A percentile compares a stretch with the other conserved stretches of the same genome.
These are phyloP conservation scores for Achatina immaculata DNA, from an alignment of 1,140 invertebrate species.

Conservation along the genomic window DNA sequence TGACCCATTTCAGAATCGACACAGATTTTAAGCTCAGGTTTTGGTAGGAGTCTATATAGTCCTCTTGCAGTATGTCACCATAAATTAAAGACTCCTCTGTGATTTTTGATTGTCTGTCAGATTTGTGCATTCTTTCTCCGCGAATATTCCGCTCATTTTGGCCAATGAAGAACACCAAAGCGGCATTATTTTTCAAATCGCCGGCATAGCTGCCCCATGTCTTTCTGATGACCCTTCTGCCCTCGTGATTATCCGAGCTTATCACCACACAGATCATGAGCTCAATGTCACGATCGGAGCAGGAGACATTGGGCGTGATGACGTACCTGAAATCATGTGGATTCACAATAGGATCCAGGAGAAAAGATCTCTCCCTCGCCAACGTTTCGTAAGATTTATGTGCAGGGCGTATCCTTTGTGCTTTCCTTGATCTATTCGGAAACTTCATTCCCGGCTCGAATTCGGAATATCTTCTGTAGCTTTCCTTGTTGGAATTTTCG, in stretches of 20 bases:
- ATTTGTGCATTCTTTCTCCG: constrained; percentile 16
- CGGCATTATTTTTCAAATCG: constrained; percentile 31
- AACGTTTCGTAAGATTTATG: neutral
- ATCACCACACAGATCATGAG: constrained; percentile 48
- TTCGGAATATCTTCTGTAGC: neutral
- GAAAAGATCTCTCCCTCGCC: neutral
- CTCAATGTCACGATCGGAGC: constrained; percentile 16
- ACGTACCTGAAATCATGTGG: neutral
- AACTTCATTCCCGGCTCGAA: too few relatives aligned
- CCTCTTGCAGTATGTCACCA: constrained; percentile 84
- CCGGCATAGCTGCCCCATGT: constrained; percentile 62
- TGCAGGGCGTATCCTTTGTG: too few relatives aligned
- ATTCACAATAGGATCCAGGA: neutral
- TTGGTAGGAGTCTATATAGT: constrained; percentile 83
- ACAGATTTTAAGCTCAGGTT: constrained; percentile 91
- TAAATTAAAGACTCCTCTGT: constrained; percentile 75
- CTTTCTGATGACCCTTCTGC: constrained; percentile 55
- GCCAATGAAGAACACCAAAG: constrained; percentile 80
- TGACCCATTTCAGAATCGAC: constrained; percentile 84
- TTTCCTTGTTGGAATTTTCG: neutral
- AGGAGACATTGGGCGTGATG: neutral
- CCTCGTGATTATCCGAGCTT: constrained; percentile 41
- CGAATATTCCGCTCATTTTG: constrained; percentile 72
- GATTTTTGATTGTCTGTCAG: neutral
- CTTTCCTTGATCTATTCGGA: too few relatives aligned